Evolutionary conservation across 2,888 invertebrate genomes (phyloP), one percentile per base, ranked within the genome.

Genomic region (Ophion ventricosus): DNA sequence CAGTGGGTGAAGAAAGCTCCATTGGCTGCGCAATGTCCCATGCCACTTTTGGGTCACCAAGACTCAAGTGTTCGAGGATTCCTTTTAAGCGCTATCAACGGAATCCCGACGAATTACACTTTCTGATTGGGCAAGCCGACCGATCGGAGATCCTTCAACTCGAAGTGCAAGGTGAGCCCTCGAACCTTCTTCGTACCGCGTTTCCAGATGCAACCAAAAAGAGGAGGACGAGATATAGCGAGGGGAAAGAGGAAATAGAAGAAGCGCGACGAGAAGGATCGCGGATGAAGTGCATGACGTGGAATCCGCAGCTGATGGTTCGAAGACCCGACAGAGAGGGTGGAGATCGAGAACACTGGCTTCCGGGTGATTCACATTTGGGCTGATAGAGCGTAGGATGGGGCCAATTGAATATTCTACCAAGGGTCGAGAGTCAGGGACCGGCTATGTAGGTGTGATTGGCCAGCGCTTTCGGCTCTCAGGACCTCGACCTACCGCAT

Each of bases 401-500:
- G 76, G 86, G 77, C 80, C 87, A 85, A 90, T 88, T 90, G 90
- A 90, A 90, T 90, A 90, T 90, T 90, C 88, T 84, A 84, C 79
- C 83, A 80, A 70, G 78, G 80, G 35, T 78, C 79, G 82, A 83
- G 84, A 76, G 69, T 49, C 72, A 76, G 70, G 54, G 80, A 83
- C 80, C 23, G 61, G 25, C 57, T 67, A 82, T 84, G 80, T 76
- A 78, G 83, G 82, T 79, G 83, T 69, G 81, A 82, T 82, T 79
- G 78, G 54, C 75, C 59, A 64, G 63, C 59, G 78, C 63, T 82
- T 75, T 76, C 61, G 61, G 59, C 69, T 67, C 54, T 74, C 82
- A 80, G 78, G 70, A 80, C 70, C 76, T 81, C 72, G 78, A 66
- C 61, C 75, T 66, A 67, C 10, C 79, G 56, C 57, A 69, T 40